Conservation (phyloP, 2,113 vertebrate species). For the Accipiter virgatus region DNA sequence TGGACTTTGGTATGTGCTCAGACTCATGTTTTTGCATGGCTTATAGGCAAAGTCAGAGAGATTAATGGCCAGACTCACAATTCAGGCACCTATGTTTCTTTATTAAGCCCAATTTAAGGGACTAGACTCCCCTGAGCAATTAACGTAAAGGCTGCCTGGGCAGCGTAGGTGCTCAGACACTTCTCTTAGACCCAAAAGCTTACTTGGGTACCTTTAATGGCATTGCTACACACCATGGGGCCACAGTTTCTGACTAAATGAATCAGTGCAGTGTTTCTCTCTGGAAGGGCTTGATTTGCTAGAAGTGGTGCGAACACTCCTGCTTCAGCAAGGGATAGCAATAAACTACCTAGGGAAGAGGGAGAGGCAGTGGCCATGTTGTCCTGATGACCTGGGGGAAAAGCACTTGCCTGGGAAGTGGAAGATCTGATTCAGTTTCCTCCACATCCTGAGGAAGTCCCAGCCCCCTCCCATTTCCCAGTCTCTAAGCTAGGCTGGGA, state of each 20-base stretch:
- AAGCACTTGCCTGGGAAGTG: constrained; percentile 31
- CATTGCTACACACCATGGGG: background rate
- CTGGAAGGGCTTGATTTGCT: background rate
- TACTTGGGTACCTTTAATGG: background rate
- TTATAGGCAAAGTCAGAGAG: background rate
- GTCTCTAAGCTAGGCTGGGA: background rate
- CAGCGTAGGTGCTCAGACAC: background rate
- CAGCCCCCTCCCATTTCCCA: constrained; percentile 37
- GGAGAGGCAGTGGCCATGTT: constrained; percentile 10
- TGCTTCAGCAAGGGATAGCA: background rate
- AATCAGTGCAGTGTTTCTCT: background rate
- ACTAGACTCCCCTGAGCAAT: background rate
- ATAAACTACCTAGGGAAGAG: background rate
- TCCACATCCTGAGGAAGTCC: constrained; percentile 57
- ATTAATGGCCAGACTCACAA: background rate
- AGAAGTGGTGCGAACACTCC: background rate
- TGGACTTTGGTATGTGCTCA: background rate
- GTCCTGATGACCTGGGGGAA: background rate
- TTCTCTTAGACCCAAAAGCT: background rate
- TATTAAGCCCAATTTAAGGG: background rate
- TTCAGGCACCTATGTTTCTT: background rate
- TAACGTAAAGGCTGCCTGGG: background rate
- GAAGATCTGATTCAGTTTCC: constrained; percentile 61
- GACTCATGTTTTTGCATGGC: background rate
- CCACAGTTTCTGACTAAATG: background rate